These are phyloP conservation scores for Virgularia gustaviana DNA, from an alignment of 92 coral and sea anemone genomes.

Conservation along the genomic window DNA sequence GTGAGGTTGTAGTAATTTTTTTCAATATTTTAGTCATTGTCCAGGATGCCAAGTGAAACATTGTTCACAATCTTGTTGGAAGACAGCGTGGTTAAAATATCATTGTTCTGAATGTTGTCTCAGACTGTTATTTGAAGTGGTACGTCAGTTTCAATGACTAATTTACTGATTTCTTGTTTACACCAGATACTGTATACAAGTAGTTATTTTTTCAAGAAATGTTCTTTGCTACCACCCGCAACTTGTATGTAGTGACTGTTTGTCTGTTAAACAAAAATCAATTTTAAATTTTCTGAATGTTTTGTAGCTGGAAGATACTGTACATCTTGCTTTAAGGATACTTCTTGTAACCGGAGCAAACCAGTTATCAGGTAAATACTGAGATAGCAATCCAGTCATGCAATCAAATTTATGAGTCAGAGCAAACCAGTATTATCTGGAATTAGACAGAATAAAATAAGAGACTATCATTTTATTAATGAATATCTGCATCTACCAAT, in stretches of 20 bases:
- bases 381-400: no score
- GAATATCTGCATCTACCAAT: no score
- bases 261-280: not conserved
- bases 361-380: slow-evolving; percentile 59
- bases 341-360: slow-evolving; percentile 73
- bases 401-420: no score
- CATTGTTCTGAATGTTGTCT: slow-evolving; percentile 76
- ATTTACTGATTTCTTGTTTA: no score
- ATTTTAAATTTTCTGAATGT: not conserved
- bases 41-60: slow-evolving; percentile 66
- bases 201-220: not conserved
- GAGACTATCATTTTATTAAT: no score
- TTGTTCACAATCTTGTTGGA: slow-evolving; percentile 71
- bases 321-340: slow-evolving; percentile 78
- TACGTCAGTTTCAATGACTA: no score
- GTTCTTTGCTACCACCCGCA: not conserved
- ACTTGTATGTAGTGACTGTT: not conserved
- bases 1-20: not conserved
- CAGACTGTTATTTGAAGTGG: slow-evolving; percentile 75
- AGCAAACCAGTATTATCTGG: no score
- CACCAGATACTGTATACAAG: not conserved
- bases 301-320: slow-evolving; percentile 70
- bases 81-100: slow-evolving; percentile 69
- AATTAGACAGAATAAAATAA: no score
- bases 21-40: slow-evolving; percentile 43